Percentiles rank a stretch among this genome's conserved stretches.
phyloP scores from a whole-genome alignment of 1,140 invertebrate genomes.

The Watersipora subatra region DNA sequence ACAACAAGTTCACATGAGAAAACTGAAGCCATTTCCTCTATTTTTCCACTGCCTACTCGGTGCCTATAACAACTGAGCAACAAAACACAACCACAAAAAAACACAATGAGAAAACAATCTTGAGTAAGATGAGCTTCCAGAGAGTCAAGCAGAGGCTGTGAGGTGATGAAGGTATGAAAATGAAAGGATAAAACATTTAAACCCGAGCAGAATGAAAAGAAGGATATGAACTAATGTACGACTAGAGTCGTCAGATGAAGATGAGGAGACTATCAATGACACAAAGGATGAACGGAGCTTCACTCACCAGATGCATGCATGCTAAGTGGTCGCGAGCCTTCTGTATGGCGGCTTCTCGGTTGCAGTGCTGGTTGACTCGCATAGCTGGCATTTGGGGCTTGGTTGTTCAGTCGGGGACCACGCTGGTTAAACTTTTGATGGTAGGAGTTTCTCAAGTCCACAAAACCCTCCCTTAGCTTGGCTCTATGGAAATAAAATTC shows the following conservation, averaged over 20 bases:
- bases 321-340: background rate
- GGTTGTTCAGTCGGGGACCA: background rate
- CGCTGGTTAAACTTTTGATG: background rate
- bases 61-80: too few relatives aligned
- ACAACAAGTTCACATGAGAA: too few relatives aligned
- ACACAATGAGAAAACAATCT: too few relatives aligned
- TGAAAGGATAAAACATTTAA: background rate
- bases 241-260: background rate
- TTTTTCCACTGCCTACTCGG: too few relatives aligned
- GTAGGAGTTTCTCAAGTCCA: background rate
- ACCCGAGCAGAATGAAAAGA: background rate
- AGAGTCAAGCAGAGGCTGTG: background rate
- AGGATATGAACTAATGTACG: background rate
- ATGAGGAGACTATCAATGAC: background rate
- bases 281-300: background rate
- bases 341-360: background rate
- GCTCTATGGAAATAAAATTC: too few relatives aligned
- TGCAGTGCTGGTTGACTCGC: background rate
- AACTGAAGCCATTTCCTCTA: too few relatives aligned
- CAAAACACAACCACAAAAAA: too few relatives aligned
- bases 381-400: background rate
- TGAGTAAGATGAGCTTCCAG: too few relatives aligned
- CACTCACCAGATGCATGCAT: background rate
- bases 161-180: background rate
- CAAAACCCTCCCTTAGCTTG: background rate